Evolutionary conservation across 2,113 vertebrate genomes (phyloP), one percentile per base, ranked within the genome.

Genomic region (Cyprinodon brontotheroides): DNA sequence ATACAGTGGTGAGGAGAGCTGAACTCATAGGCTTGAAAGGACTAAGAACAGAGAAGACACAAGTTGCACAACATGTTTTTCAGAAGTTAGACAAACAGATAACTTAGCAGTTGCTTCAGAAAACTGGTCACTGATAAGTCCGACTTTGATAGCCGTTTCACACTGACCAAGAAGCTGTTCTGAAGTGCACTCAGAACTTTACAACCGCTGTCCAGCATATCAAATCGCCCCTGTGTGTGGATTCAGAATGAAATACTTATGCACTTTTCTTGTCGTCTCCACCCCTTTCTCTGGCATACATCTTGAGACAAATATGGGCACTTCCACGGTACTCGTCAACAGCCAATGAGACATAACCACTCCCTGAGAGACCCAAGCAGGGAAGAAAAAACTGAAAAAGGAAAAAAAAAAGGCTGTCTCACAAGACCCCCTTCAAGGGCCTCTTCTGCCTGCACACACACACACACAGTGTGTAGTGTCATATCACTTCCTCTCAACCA

Each of bases 31-130:
- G 89, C 75, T 86, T 76, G 74, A 82, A 78, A 89, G 79, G 87
- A 89, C 83, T 72, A 75, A 82, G 64, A 86, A 87, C 86, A 86
- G 90, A 85, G 77, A 77, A 64, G 77, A 36, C 83, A 77, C 75
- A 75, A 80, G 83, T 91, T 91, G 88, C 91, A 91, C 92, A 92
- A 93, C 90, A 86, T 89, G 89, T 93, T 92, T 91, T 91, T 84
- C 69, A 22, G 60, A 3, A 83, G 81, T 83, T 67, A 50, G 47
- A 79, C 77, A 69, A 69, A 80, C 57, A 90, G 82, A 90, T 85
- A 81, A 72, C 85, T 83, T 73, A 82, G 83, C 60, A 15, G 83
- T 82, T 88, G 81, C 84, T 82, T 88, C 74, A 87, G 73, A 87
- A 84, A 85, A 80, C 64, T n/a, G 72, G 75, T 57, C 60, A 39